Base-by-base conservation (phyloP, 2,888 invertebrate genomes). In the Punctoribates punctum region DNA sequence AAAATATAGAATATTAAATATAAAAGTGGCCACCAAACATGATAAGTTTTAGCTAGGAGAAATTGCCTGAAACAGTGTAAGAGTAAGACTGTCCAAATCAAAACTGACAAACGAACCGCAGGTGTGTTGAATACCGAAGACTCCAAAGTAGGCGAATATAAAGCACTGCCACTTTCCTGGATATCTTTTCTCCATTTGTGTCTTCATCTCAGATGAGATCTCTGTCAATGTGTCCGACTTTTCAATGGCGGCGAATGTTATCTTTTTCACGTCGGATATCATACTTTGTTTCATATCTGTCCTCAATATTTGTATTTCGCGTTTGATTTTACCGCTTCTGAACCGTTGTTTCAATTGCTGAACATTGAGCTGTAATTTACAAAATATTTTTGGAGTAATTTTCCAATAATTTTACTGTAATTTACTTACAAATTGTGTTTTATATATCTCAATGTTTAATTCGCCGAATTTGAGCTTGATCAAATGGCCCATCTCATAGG, bases 191-290 rank as follows among this genome's bases (percentile, higher is more conserved):
- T 70, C 70, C 70, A 70, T 70, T 42, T 70, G 34, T 0, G 17
- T 70, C 70, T 70, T 70, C 17, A 70, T 20, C 5, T 70, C 70
- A 11, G 38, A 38, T 42, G 70, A 70, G 0, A 70, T 38, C 1
- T 17, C 42, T 2, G 70, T 70, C 46, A 70, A 11, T 6, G 70
- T 70, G 1, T 70, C 42, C 5, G 70, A 70, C n/a, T 38, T 38
- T 23, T 70, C 70, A 20, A 70, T 23, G 11, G 70, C 70, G 0
- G 23, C 9, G n/a, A 70, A 70, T 23, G 23, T 38, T 5, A 70
- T 70, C 23, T 46, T 38, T 46, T 70, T 70, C 9, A 70, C 38
- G 70, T 70, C 70, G 2, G 70, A 70, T 23, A 70, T 70, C 70
- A 70, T 70, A 20, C 20, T 70, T 13, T 70, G 42, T 23, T 46